Conservation (phyloP, 2,797 vertebrate species). For the Lithobates sylvaticus region DNA sequence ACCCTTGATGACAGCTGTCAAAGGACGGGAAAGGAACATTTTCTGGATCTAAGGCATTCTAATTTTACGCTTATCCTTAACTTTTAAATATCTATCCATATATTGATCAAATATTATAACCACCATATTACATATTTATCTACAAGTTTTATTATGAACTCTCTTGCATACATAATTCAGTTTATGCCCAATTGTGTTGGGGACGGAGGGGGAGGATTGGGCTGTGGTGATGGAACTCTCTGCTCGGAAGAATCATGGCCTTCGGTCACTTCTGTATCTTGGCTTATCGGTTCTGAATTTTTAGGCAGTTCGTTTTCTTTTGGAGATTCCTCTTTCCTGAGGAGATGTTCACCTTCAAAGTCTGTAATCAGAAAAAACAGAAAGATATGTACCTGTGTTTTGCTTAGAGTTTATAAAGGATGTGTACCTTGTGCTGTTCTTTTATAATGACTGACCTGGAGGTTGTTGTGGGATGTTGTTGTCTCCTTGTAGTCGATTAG, state of each 20-base stretch:
- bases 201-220: constrained; percentile 41
- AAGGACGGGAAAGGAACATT: too few species aligned
- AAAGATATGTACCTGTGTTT: neutral
- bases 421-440: neutral
- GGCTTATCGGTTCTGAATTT: neutral
- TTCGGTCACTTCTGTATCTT: neutral
- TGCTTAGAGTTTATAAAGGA: neutral
- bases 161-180: neutral
- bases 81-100: too few species aligned
- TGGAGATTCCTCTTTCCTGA: neutral
- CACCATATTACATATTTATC: too few species aligned
- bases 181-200: neutral
- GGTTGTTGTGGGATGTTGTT: neutral
- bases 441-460: constrained; percentile 5
- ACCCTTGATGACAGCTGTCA: too few species aligned
- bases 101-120: too few species aligned
- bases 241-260: neutral
- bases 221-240: neutral
- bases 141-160: neutral
- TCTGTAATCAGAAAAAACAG: constrained; percentile 1
- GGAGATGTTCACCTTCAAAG: neutral
- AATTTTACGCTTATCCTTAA: neutral
- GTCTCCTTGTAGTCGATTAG: too few species aligned
- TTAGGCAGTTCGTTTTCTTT: neutral
- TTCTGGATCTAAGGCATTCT: neutral